Evolutionary conservation across 2,888 invertebrate genomes (phyloP).

Genomic region (Vanessa cardui): DNA sequence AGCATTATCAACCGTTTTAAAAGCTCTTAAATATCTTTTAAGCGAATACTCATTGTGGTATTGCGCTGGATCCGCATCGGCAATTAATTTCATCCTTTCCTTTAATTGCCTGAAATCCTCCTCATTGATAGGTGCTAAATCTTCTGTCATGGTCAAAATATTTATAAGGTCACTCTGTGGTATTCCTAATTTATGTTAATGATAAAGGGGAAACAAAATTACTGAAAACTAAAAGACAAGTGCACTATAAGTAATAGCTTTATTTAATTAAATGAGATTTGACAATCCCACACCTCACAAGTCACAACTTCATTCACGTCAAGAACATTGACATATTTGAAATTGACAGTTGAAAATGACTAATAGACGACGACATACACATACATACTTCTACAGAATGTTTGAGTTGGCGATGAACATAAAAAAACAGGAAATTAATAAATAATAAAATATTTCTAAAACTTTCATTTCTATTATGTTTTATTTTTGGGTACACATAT

Average conservation of each 20-base stretch:
- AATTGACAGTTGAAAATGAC: too few species aligned
- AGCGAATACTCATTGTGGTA: conserved; percentile 90
- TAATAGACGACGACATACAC: too few species aligned
- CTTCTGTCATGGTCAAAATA: conserved; percentile 61
- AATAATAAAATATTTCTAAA: too few species aligned
- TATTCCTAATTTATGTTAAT: not conserved
- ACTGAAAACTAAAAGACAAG: not conserved
- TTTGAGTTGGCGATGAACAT: too few species aligned
- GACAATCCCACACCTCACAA: not conserved
- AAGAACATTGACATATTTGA: not conserved
- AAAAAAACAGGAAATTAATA: too few species aligned
- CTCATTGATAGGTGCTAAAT: conserved; percentile 82
- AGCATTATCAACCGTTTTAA: conserved; percentile 87
- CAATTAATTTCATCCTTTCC: conserved; percentile 87
- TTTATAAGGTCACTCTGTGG: not conserved
- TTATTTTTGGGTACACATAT: too few species aligned
- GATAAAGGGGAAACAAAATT: not conserved
- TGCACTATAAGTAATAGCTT: not conserved
- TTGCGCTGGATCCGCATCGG: conserved; percentile 87
- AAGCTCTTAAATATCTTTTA: conserved; percentile 87
- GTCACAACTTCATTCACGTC: not conserved
- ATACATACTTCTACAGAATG: too few species aligned
- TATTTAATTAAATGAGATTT: not conserved
- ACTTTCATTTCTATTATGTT: too few species aligned
- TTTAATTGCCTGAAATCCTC: conserved; percentile 86